These are phyloP conservation scores for Eledone cirrhosa DNA, from an alignment of 2,888 invertebrate genomes.

Conservation along the genomic window DNA sequence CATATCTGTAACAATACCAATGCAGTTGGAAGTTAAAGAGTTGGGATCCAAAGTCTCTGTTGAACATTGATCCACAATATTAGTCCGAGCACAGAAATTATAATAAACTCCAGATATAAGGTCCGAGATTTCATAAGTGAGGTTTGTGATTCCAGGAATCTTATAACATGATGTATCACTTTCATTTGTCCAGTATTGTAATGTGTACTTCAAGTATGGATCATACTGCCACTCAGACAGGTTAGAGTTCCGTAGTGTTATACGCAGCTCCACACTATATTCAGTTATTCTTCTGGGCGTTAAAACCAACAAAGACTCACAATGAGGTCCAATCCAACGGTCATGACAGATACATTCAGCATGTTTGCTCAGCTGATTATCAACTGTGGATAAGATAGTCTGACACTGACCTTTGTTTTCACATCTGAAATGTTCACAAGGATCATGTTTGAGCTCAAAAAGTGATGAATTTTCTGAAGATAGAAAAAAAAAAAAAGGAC, in stretches of 20 bases:
- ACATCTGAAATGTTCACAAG: conserved; percentile 15
- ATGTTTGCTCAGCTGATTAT: background rate
- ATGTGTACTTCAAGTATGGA: conserved; percentile 16
- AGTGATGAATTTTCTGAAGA: background rate
- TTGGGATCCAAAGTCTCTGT: background rate
- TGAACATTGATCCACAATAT: background rate
- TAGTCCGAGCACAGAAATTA: conserved; percentile 18
- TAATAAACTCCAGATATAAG: conserved; percentile 10
- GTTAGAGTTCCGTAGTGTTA: background rate
- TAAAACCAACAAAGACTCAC: background rate
- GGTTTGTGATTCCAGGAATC: conserved; percentile 16
- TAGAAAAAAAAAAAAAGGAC: background rate
- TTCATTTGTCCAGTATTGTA: conserved; percentile 21
- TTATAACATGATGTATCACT: conserved; percentile 22
- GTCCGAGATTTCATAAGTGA: conserved; percentile 17
- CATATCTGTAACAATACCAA: conserved; percentile 12
- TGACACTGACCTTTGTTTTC: conserved; percentile 12
- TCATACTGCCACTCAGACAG: background rate
- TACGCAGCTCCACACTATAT: conserved; percentile 14
- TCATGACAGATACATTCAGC: conserved; percentile 15
- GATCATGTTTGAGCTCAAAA: background rate
- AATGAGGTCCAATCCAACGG: conserved; percentile 16
- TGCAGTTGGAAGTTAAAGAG: background rate
- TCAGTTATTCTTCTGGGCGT: background rate
- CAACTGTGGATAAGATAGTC: background rate